Percentiles rank a stretch among this genome's conserved stretches.
phyloP scores from a whole-genome alignment of 2,797 vertebrate genomes.

The Dromococcyx pavoninus region DNA sequence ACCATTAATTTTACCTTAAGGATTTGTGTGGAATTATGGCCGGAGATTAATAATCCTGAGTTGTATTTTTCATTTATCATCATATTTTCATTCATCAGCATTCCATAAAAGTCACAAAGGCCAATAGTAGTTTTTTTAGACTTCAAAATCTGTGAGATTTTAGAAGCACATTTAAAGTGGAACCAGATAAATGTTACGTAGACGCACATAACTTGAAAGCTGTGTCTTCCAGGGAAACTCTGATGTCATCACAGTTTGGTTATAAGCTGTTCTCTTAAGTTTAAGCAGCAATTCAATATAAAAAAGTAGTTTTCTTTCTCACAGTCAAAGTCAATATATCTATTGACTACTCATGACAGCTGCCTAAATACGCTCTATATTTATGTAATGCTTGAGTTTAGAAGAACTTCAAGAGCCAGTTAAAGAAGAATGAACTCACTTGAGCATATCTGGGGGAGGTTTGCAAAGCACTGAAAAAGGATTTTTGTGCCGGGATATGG shows the following conservation, averaged over 20 bases:
- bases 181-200: conserved; percentile 9
- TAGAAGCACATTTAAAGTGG: not conserved
- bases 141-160: not conserved
- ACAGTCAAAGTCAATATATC: not conserved
- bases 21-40: not conserved
- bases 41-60: not conserved
- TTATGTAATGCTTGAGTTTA: not conserved
- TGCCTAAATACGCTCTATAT: not conserved
- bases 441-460: not conserved
- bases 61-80: not conserved
- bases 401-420: not conserved
- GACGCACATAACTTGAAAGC: not conserved
- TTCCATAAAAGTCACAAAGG: not conserved
- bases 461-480: not conserved
- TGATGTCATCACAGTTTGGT: not conserved
- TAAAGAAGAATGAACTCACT: not conserved
- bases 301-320: not conserved
- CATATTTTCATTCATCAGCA: not conserved
- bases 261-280: not conserved
- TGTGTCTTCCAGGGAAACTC: not conserved
- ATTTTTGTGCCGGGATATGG: not conserved
- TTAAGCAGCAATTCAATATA: not conserved
- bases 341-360: not conserved
- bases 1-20: not conserved
- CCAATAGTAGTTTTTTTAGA: not conserved